These are phyloP conservation scores for Brachyptera risi DNA, from an alignment of 2,888 invertebrate species.

Conservation along the genomic window DNA sequence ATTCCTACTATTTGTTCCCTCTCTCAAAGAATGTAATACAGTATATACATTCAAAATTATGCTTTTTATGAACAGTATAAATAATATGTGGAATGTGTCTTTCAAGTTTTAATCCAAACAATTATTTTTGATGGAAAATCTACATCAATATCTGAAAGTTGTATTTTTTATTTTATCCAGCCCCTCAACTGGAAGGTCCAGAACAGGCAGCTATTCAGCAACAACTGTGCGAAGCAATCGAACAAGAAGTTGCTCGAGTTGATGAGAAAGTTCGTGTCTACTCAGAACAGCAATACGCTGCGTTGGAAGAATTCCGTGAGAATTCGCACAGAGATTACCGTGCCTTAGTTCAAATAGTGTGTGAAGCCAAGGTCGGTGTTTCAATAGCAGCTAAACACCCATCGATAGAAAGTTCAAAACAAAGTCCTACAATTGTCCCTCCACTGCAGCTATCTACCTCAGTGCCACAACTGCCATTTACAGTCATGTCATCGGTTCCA, in stretches of 20 bases:
- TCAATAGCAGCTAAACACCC: not conserved
- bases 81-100: too few relatives aligned
- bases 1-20: too few relatives aligned
- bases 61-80: too few relatives aligned
- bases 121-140: too few relatives aligned
- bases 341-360: slow-evolving; percentile 45
- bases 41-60: too few relatives aligned
- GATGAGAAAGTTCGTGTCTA: slow-evolving; percentile 73
- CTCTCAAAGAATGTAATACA: too few relatives aligned
- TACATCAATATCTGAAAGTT: too few relatives aligned
- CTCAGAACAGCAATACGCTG: slow-evolving; percentile 69
- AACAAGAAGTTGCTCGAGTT: slow-evolving; percentile 63
- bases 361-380: slow-evolving; percentile 39
- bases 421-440: too few relatives aligned
- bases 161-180: slow-evolving; percentile 37
- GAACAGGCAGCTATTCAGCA: slow-evolving; percentile 59
- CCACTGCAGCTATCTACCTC: not conserved
- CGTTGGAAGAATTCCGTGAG: slow-evolving; percentile 68
- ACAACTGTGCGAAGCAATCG: slow-evolving; percentile 62
- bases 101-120: too few relatives aligned
- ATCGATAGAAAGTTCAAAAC: not conserved
- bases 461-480: not conserved
- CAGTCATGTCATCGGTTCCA: not conserved
- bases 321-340: slow-evolving; percentile 68
- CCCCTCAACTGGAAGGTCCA: slow-evolving; percentile 48